Percentiles rank a stretch among this genome's conserved stretches.
Conservation (phyloP, 2,113 vertebrate species). For the Columba livia region DNA sequence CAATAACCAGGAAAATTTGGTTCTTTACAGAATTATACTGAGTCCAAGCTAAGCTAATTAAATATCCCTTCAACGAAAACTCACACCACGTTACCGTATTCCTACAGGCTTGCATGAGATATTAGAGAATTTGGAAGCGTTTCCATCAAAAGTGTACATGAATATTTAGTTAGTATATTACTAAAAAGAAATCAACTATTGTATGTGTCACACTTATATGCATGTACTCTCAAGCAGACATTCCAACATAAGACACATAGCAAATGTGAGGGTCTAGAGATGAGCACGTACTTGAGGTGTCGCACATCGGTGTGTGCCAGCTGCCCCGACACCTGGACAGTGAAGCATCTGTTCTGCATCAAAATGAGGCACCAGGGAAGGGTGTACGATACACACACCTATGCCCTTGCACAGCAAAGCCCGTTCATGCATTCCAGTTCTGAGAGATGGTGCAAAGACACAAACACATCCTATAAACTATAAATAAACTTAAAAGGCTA, state of each 20-base stretch:
- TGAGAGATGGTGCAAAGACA: not conserved
- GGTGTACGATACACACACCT: not conserved
- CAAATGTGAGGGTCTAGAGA: not conserved
- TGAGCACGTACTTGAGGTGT: not conserved
- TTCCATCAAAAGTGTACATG: not conserved
- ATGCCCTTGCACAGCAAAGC: not conserved
- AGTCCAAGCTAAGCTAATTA: not conserved
- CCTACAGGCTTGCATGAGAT: not conserved
- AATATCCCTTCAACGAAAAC: not conserved
- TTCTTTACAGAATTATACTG: not conserved
- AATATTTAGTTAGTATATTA: not conserved
- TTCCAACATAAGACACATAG: accelerated
- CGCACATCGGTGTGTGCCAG: accelerated
- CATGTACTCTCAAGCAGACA: accelerated
- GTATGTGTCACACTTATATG: accelerated
- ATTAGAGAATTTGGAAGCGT: not conserved
- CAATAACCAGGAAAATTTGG: not conserved
- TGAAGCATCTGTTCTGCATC: not conserved
- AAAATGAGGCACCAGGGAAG: not conserved
- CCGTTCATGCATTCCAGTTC: not conserved
- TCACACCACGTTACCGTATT: not conserved
- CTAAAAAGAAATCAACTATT: not conserved
- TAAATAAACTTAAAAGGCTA: constrained; percentile 36
- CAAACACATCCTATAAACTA: constrained; percentile 42
- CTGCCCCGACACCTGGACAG: not conserved